Evolutionary conservation across 2,888 invertebrate genomes (phyloP).

Genomic region (Punctoribates punctum): DNA sequence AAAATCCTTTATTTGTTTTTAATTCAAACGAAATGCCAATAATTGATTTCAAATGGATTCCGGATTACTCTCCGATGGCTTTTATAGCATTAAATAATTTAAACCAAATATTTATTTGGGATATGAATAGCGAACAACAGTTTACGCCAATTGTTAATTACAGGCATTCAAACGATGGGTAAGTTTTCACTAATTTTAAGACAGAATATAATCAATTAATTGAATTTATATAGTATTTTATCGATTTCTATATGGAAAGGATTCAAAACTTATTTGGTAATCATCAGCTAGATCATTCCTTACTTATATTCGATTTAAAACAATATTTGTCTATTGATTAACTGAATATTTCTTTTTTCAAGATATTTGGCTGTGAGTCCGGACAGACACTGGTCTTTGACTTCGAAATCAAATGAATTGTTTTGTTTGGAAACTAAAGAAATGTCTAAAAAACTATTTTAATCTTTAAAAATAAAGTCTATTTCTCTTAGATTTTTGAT

Average conservation of each 20-base stretch:
- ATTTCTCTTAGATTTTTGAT: too few relatives aligned
- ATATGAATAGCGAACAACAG: background rate
- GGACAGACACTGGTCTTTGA: conserved; percentile 6
- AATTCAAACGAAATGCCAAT: conserved; percentile 14
- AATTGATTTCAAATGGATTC: conserved; percentile 10
- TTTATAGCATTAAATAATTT: conserved; percentile 18
- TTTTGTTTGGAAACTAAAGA: too few relatives aligned
- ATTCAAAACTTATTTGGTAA: conserved; percentile 1
- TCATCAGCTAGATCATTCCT: background rate
- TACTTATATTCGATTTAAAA: background rate
- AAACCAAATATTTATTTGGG: conserved; percentile 3
- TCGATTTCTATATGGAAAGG: conserved; percentile 23
- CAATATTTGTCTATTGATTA: background rate
- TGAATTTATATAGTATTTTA: background rate
- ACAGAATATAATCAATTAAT: too few relatives aligned
- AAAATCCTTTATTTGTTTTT: conserved; percentile 26
- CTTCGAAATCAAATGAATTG: background rate
- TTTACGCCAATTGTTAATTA: background rate
- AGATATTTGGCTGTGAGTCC: conserved; percentile 15
- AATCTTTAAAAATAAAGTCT: too few relatives aligned
- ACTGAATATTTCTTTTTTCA: background rate
- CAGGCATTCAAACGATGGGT: conserved; percentile 22
- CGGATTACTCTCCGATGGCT: background rate
- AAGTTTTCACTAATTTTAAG: background rate
- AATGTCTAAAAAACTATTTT: too few relatives aligned